These are phyloP conservation scores for Callyntrura guangdongensis DNA, from an alignment of 2,888 invertebrate genomes.

Conservation along the genomic window DNA sequence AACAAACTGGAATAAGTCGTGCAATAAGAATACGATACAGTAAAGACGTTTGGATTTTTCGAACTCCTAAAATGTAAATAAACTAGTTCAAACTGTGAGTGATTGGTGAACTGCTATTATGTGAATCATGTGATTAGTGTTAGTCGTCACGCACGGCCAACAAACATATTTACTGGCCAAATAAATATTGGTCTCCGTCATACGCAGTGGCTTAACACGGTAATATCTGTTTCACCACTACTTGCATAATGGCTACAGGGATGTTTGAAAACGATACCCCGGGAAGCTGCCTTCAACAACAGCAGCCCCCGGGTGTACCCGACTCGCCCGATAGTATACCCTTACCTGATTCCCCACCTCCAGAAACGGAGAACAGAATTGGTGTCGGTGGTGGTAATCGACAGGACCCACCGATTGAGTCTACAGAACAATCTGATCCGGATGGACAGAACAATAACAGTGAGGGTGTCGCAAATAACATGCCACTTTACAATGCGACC, in stretches of 20 bases:
- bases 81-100: no score
- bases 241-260: slow-evolving; percentile 68
- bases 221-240: background rate
- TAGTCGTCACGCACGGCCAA: background rate
- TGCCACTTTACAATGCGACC: slow-evolving; percentile 15
- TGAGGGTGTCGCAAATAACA: slow-evolving; percentile 18
- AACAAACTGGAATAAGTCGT: no score
- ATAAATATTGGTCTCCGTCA: background rate
- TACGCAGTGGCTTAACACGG: background rate
- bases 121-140: background rate
- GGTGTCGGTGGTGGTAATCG: background rate
- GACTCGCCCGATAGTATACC: slow-evolving; percentile 70
- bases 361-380: slow-evolving; percentile 48
- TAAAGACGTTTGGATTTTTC: no score
- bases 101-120: background rate
- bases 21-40: no score
- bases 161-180: no score
- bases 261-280: slow-evolving; percentile 72
- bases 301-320: slow-evolving; percentile 58
- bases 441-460: slow-evolving; percentile 34
- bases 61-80: no score
- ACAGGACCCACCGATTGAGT: background rate
- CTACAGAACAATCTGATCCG: background rate
- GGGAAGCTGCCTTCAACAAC: slow-evolving; percentile 64
- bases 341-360: slow-evolving; percentile 69